These are phyloP conservation scores for Myotis pilosus DNA, from an alignment of 2,797 vertebrate species.

Conservation along the genomic window DNA sequence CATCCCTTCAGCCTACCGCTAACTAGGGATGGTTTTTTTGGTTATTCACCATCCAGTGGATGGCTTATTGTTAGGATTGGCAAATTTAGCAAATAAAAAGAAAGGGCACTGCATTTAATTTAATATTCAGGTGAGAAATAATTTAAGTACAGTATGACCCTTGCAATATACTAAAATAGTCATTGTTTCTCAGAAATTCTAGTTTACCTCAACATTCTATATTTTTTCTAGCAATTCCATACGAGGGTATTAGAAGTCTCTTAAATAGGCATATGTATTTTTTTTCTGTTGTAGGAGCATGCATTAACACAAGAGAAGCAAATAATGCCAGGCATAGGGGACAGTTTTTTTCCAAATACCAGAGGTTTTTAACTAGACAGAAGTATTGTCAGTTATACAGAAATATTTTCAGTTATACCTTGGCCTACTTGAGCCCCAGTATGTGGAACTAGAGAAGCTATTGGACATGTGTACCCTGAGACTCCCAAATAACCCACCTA, in stretches of 20 bases:
- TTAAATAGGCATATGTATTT: not conserved
- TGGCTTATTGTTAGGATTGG: not conserved
- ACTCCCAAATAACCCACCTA: not conserved
- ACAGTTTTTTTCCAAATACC: not conserved
- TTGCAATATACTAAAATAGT: not conserved
- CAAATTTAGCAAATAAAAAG: not conserved
- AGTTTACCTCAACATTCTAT: not conserved
- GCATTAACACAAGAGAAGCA: not conserved
- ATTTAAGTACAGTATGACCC: not conserved
- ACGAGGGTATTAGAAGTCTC: not conserved
- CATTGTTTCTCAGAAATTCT: not conserved
- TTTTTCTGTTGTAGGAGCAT: not conserved
- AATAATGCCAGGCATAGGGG: not conserved
- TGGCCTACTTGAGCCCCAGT: not conserved
- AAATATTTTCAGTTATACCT: not conserved
- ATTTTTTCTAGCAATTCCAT: not conserved
- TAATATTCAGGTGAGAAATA: not conserved
- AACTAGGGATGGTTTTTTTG: not conserved
- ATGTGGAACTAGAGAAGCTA: not conserved
- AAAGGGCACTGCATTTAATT: not conserved
- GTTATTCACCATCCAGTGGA: not conserved
- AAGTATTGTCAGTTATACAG: not conserved
- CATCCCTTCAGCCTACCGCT: rapidly evolving
- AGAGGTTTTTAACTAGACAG: not conserved
- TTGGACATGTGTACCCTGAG: not conserved